These are phyloP conservation scores for Ariopsis seemanni DNA, from an alignment of 2,113 vertebrate genomes.

Conservation along the genomic window DNA sequence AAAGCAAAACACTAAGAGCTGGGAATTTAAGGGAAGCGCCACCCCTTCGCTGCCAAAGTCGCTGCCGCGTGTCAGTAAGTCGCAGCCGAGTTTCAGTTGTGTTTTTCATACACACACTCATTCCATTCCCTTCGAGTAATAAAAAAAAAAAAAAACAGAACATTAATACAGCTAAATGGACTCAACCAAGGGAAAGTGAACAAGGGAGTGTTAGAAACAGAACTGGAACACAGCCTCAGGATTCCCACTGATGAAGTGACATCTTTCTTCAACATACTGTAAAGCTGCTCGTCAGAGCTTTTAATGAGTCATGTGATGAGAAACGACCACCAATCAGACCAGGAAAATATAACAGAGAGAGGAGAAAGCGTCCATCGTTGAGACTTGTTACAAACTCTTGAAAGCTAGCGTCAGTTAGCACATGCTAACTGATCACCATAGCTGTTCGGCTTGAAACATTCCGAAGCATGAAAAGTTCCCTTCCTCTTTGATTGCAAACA, in stretches of 20 bases:
- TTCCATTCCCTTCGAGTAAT: neutral
- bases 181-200: no score
- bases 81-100: neutral
- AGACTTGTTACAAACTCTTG: neutral
- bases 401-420: neutral
- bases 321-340: neutral
- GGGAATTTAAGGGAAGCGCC: neutral
- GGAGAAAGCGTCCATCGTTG: neutral
- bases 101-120: neutral
- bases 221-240: neutral
- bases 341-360: neutral
- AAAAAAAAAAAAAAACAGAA: neutral
- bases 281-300: neutral
- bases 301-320: neutral
- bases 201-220: neutral
- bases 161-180: no score
- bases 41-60: neutral
- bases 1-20: neutral
- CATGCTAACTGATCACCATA: neutral
- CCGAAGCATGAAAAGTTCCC: neutral
- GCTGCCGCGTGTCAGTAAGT: neutral
- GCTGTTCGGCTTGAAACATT: neutral
- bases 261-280: neutral
- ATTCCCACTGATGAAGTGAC: neutral
- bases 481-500: neutral